Base-by-base conservation (phyloP, 2,113 vertebrate genomes). In the Trochalopteron elliotii region DNA sequence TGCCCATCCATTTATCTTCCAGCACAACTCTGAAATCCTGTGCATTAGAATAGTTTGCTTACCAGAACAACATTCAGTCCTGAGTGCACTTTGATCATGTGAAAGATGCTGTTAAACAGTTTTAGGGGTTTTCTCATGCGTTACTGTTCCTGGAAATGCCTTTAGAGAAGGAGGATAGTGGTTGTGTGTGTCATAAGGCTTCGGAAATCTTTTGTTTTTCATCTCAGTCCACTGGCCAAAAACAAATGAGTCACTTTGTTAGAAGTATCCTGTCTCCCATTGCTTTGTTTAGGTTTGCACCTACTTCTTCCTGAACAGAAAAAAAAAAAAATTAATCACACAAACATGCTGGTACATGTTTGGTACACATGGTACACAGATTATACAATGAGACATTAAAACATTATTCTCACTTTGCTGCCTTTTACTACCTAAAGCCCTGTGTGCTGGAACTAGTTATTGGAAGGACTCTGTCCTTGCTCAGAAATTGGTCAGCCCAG, bases 181-280 rank as follows among this genome's bases (percentile, higher is more conserved):
- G 53, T 69, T 84, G 24, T 70, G 37, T 11, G 5, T 75, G 52
- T 83, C 57, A 81, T 69, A 45, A 83, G 27, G 57, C 35, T 95
- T 82, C 5, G 1, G 71, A 90, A 95, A 61, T 65, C 28, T 80
- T 94, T 86, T 77, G 50, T 28, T 94, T 90, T 91, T 91, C 69
- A 60, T 83, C 47, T 94, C 81, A 68, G 63, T 75, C 67, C 79
- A 44, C 56, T 87, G 90, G 92, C 60, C 35, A 60, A 91, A 85
- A 84, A 83, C 27, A 87, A 63, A 89, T 93, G 65, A 96, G 74
- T 96, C 81, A 68, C 47, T 69, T 81, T 52, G 18, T 82, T 75
- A 0, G 24, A 81, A 90, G 44, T 50, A 82, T 89, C 72, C 75
- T 77, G 71, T 52, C 55, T 83, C 52, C 31, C 35, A 39, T 88